phyloP scores from a whole-genome alignment of 30 jellyfish, hydroid and myxozoan species.

The Aurelia aurita region DNA sequence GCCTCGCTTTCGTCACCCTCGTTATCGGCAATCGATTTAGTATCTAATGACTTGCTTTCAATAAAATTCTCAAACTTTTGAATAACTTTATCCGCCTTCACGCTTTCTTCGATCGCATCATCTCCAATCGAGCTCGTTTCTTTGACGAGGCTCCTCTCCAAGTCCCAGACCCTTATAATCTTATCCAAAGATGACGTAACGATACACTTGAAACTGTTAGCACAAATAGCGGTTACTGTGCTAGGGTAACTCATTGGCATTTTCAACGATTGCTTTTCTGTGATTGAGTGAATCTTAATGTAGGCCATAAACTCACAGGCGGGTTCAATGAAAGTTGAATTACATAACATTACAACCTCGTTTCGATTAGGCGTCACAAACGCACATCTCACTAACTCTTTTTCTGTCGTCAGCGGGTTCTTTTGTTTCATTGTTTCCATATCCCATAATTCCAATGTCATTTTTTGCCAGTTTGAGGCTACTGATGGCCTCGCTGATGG shows the following conservation, averaged over 20 bases:
- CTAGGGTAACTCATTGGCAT: slow-evolving; percentile 60
- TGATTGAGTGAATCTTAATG: slow-evolving; percentile 38
- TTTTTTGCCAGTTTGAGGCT: slow-evolving; percentile 64
- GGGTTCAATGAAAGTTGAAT: slow-evolving; percentile 50
- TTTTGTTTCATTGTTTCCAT: slow-evolving; percentile 37
- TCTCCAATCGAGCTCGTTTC: background rate
- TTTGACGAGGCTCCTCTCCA: slow-evolving; percentile 55
- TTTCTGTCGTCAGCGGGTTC: slow-evolving; percentile 21
- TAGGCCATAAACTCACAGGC: slow-evolving; percentile 55
- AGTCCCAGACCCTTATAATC: slow-evolving; percentile 74
- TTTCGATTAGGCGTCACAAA: slow-evolving; percentile 59
- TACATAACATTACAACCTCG: slow-evolving; percentile 52
- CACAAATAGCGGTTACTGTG: slow-evolving; percentile 41
- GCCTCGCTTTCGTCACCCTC: background rate
- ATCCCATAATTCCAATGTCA: slow-evolving; percentile 72
- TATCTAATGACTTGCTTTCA: background rate
- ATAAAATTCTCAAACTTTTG: background rate
- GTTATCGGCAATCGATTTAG: background rate
- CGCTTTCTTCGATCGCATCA: background rate
- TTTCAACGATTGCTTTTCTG: slow-evolving; percentile 26
- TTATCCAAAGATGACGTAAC: slow-evolving; percentile 74
- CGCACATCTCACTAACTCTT: slow-evolving; percentile 55
- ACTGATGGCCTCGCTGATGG: slow-evolving; percentile 69
- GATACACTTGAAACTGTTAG: slow-evolving; percentile 37
- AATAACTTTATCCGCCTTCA: background rate